Percentiles rank a stretch among this genome's conserved stretches.
These are phyloP conservation scores for Uloborus diversus DNA, from an alignment of 1,140 invertebrate species.

Conservation along the genomic window DNA sequence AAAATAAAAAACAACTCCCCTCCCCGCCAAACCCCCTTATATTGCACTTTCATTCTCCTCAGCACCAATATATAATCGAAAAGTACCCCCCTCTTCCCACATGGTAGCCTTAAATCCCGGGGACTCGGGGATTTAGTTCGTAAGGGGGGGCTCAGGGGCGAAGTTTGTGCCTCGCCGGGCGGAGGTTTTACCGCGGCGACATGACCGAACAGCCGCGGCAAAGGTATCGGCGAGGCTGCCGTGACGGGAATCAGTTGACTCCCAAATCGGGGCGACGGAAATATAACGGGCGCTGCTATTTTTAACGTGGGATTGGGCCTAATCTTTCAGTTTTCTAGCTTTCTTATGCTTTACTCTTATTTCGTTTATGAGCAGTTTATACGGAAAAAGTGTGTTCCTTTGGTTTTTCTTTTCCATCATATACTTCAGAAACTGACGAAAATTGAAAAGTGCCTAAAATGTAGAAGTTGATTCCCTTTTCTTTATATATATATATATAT, in stretches of 20 bases:
- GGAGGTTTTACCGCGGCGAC: constrained; percentile 17
- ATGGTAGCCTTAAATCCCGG: neutral
- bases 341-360: too few relatives aligned
- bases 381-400: too few relatives aligned
- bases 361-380: neutral
- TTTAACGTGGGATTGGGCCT: neutral
- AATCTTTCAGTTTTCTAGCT: neutral
- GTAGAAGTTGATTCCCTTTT: too few relatives aligned
- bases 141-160: neutral
- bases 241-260: constrained; percentile 28
- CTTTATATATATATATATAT: too few relatives aligned
- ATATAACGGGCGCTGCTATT: neutral
- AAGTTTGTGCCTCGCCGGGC: neutral
- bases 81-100: constrained; percentile 14
- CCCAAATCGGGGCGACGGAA: neutral
- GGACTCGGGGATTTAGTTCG: too few relatives aligned
- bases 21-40: neutral
- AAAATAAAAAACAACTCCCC: neutral
- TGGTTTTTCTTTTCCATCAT: too few relatives aligned
- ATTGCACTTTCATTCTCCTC: neutral
- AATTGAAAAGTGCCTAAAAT: too few relatives aligned
- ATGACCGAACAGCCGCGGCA: neutral
- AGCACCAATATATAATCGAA: constrained; percentile 45
- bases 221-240: neutral
- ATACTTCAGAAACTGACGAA: too few relatives aligned